Evolutionary conservation across 2,888 invertebrate species (phyloP), one percentile per base, ranked within the genome.

Genomic region (Eretmocerus hayati): DNA sequence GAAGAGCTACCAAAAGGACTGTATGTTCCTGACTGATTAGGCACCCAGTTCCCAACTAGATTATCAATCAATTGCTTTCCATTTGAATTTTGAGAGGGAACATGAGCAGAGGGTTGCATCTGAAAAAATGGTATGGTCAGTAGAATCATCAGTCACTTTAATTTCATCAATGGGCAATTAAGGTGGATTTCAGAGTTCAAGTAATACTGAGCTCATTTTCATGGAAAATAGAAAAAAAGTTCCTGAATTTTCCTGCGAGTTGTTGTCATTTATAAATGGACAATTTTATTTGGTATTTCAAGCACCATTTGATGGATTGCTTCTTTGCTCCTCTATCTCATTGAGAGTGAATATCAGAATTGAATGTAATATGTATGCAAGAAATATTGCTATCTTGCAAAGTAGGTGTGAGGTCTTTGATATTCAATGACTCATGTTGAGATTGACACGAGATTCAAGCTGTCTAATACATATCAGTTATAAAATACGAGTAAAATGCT

Each of bases 11-110:
- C 85, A 70, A 85, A 85, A 0, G 85, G 86, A 46, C 83, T 83
- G 62, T 85, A 86, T 8, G 84, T 85, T 15, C 85, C 85, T 45
- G 78, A 80, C 26, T 81, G 81, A 64, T 83, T 84, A 5, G 85
- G 83, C 30, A 80, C 79, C 80, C 84, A 83, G 64, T 85, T 85
- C 9, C 84, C 83, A 44, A 84, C 77, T 36, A 86, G 74, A 69
- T 84, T 84, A 60, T 85, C 84, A 49, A 86, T 77, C 53, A 85
- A 74, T 58, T 81, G 78, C 50, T 67, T 68, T 5, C 70, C 66
- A 53, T 70, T 68, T n/a, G 64, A 58, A 42, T 58, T 64, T 41
- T 62, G 64, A 13, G 55, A 46, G 5, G 59, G 52, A 37, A 59
- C 19, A 39, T 60, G 64, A 39, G 64, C 52, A 22, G 62, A 49